Conservation (phyloP, 2,888 invertebrate genomes). For the Lasioglossum oenotherae region DNA sequence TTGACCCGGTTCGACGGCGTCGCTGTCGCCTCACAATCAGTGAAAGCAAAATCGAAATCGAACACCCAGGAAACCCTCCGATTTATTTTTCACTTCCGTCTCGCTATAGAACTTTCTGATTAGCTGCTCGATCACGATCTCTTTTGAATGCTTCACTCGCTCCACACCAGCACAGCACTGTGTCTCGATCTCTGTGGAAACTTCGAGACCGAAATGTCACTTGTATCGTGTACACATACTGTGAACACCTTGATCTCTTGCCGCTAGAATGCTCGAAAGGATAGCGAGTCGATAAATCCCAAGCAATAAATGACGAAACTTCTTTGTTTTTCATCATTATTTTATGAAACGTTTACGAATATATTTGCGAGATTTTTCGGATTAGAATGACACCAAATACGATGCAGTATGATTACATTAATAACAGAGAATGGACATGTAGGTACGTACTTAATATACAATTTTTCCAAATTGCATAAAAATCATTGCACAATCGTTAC, state of each 20-base stretch:
- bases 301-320: too few species aligned
- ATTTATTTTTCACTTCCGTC: background rate
- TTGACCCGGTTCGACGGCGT: conserved; percentile 71
- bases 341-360: too few species aligned
- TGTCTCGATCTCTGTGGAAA: background rate
- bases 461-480: background rate
- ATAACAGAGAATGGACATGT: too few species aligned
- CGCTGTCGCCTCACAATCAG: conserved; percentile 25
- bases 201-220: background rate
- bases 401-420: too few species aligned
- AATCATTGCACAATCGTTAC: too few species aligned
- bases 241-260: too few species aligned
- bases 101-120: background rate
- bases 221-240: background rate
- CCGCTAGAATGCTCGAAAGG: too few species aligned
- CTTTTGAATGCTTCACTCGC: background rate
- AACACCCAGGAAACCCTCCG: background rate
- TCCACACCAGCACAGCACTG: background rate
- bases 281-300: too few species aligned
- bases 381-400: too few species aligned
- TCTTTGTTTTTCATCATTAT: too few species aligned
- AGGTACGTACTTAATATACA: too few species aligned
- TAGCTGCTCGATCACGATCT: background rate
- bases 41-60: conserved; percentile 53
- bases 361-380: too few species aligned